phyloP scores from a whole-genome alignment of 2,888 invertebrate species.

The Xestobium rufovillosum region DNA sequence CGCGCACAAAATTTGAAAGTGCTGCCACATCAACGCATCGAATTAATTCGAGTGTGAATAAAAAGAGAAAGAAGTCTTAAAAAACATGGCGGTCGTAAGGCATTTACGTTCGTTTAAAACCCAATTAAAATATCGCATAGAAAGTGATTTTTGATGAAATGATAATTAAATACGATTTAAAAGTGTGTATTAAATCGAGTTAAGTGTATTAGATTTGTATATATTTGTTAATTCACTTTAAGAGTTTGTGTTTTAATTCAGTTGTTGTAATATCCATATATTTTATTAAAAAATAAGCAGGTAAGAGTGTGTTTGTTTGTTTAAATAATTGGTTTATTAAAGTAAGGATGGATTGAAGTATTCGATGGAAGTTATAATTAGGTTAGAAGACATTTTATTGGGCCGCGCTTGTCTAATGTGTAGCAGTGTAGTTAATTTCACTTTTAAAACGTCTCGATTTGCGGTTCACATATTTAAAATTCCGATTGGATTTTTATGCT shows the following conservation, averaged over 20 bases:
- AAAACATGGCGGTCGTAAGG: slow-evolving; percentile 38
- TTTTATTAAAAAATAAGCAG: too few species aligned
- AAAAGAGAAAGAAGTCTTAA: too few species aligned
- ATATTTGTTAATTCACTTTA: too few species aligned
- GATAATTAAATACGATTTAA: slow-evolving; percentile 8
- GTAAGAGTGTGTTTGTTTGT: too few species aligned
- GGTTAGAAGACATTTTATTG: slow-evolving; percentile 37
- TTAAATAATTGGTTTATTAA: too few species aligned
- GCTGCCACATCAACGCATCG: too few species aligned
- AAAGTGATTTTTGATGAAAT: slow-evolving; percentile 20
- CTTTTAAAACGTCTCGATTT: neutral
- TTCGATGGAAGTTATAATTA: slow-evolving; percentile 40
- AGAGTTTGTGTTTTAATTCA: too few species aligned
- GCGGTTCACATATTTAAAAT: neutral
- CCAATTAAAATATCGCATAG: slow-evolving; percentile 28
- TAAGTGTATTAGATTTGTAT: slow-evolving; percentile 11
- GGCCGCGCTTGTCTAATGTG: slow-evolving; percentile 7
- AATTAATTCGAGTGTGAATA: too few species aligned
- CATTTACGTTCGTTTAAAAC: slow-evolving; percentile 32
- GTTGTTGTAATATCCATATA: too few species aligned
- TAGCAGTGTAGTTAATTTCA: slow-evolving; percentile 1
- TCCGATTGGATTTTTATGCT: slow-evolving; percentile 1
- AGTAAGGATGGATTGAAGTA: too few species aligned
- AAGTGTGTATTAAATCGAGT: slow-evolving; percentile 5
- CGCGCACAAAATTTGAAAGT: slow-evolving; percentile 20